Percentiles rank a stretch among this genome's conserved stretches.
Evolutionary conservation across 2,888 invertebrate genomes (phyloP).

Genomic region (Drosophila nr. perissopoda): DNA sequence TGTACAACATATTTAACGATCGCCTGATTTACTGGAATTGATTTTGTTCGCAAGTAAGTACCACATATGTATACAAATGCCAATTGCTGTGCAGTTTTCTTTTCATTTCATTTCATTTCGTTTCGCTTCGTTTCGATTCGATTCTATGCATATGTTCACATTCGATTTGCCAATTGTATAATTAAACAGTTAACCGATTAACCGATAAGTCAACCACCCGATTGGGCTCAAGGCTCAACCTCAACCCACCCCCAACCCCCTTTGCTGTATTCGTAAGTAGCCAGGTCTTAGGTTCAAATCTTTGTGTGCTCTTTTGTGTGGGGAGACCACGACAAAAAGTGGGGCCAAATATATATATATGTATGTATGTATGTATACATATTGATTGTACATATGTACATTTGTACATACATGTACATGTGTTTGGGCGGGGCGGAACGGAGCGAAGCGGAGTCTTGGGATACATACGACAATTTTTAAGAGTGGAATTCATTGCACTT

Average conservation of each 20-base stretch:
- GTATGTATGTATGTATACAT: neutral
- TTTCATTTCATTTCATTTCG: neutral
- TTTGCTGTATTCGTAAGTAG: slow-evolving; percentile 27
- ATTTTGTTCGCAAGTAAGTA: slow-evolving; percentile 10
- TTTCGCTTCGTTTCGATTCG: slow-evolving; percentile 3
- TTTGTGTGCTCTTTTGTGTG: slow-evolving; percentile 9
- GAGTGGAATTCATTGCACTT: neutral
- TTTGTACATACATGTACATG: neutral
- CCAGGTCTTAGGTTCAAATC: slow-evolving; percentile 8
- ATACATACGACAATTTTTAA: slow-evolving; percentile 14
- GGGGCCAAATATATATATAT: slow-evolving; percentile 4
- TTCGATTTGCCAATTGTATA: slow-evolving; percentile 21
- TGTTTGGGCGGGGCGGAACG: neutral
- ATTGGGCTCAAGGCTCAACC: slow-evolving; percentile 11
- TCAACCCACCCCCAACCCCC: neutral
- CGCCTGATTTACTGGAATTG: slow-evolving; percentile 6
- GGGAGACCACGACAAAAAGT: slow-evolving; percentile 12
- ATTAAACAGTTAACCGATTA: slow-evolving; percentile 10
- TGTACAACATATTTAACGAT: slow-evolving; percentile 9
- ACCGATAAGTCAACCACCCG: neutral
- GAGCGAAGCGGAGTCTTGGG: slow-evolving; percentile 3
- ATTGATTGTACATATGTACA: neutral
- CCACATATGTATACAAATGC: slow-evolving; percentile 52
- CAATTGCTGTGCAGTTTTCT: slow-evolving; percentile 47
- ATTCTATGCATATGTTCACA: slow-evolving; percentile 19